Conservation (phyloP, 2,113 vertebrate genomes). For the Nansenia antarctica region DNA sequence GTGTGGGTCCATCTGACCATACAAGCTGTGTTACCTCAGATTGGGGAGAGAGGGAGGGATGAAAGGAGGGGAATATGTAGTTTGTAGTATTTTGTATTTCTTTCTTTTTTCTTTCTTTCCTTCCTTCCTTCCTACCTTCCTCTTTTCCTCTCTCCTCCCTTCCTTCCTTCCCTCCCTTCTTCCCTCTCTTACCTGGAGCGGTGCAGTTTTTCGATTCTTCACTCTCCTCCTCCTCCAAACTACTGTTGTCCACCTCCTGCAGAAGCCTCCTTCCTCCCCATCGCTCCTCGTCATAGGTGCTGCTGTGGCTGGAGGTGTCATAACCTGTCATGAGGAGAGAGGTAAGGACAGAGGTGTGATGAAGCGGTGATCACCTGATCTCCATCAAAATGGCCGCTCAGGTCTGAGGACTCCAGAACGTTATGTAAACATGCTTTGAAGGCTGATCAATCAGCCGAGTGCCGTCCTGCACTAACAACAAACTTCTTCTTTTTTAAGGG, state of each 20-base stretch:
- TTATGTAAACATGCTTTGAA: too few relatives aligned
- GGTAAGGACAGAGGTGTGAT: background rate
- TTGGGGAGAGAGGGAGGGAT: conserved; percentile 12
- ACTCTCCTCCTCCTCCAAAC: conserved; percentile 56
- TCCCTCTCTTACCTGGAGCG: conserved; percentile 80
- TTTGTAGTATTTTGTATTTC: too few relatives aligned
- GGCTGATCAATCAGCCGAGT: too few relatives aligned
- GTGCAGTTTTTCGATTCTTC: conserved; percentile 84
- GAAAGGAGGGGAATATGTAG: conserved; percentile 7
- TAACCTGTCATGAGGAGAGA: conserved; percentile 66
- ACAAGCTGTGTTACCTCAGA: conserved; percentile 54
- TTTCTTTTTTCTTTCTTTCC: conserved; percentile 20
- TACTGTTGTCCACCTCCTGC: conserved; percentile 73
- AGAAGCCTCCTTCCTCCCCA: conserved; percentile 82
- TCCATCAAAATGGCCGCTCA: too few relatives aligned
- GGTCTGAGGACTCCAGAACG: too few relatives aligned
- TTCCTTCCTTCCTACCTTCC: background rate
- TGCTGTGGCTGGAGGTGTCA: conserved; percentile 63
- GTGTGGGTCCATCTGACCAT: conserved; percentile 37
- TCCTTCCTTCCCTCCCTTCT: background rate
- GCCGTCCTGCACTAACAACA: too few relatives aligned
- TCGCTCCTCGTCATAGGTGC: conserved; percentile 56
- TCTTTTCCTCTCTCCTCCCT: conserved; percentile 18
- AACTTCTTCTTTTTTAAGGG: too few relatives aligned
- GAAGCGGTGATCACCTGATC: background rate